Percentiles rank a stretch among this genome's conserved stretches.
These are phyloP conservation scores for Argopecten irradians DNA, from an alignment of 1,140 invertebrate species.

Conservation along the genomic window DNA sequence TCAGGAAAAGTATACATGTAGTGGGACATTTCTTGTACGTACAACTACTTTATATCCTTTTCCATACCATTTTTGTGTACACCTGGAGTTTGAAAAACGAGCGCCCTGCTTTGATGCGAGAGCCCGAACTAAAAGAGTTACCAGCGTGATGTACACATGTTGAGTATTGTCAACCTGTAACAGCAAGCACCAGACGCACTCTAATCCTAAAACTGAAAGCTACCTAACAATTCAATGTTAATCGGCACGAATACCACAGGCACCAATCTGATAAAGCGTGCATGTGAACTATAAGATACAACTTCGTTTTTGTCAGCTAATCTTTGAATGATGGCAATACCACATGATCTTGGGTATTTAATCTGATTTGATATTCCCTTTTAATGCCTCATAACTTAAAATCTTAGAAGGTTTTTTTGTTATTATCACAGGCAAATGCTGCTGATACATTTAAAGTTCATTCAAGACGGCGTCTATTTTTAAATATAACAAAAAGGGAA, in stretches of 20 bases:
- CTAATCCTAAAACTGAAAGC: neutral
- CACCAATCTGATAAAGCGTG: neutral
- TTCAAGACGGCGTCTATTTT: too few relatives aligned
- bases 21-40: too few relatives aligned
- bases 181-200: too few relatives aligned
- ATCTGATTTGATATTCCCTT: neutral
- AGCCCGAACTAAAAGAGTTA: too few relatives aligned
- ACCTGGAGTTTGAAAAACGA: too few relatives aligned
- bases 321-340: neutral
- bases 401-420: neutral
- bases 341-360: neutral
- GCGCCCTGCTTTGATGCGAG: too few relatives aligned
- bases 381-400: neutral
- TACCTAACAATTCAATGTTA: conserved; percentile 23
- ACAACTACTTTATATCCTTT: too few relatives aligned
- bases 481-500: too few relatives aligned
- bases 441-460: neutral
- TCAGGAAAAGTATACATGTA: too few relatives aligned
- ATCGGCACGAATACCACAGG: neutral
- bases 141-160: too few relatives aligned
- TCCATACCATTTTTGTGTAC: too few relatives aligned
- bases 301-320: neutral
- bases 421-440: neutral
- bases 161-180: too few relatives aligned
- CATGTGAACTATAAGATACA: neutral